Base-by-base conservation (phyloP, 1,140 invertebrate genomes). In the Papilio dardanus region DNA sequence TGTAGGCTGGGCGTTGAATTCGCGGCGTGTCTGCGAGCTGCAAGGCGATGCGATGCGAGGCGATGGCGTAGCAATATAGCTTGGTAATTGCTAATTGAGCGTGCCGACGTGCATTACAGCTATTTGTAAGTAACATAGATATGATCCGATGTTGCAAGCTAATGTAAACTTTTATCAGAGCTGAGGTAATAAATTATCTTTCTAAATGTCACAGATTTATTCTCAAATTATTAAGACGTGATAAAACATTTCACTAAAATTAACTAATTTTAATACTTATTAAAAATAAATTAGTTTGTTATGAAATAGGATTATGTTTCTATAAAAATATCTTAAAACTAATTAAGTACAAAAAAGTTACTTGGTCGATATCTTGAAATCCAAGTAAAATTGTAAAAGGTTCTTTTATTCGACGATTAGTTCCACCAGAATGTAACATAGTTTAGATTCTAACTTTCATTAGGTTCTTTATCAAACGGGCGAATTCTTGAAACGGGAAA, bases 381-480 rank as follows among this genome's bases (percentile, higher is more conserved):
- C 50, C 8, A 24, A 21, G 19, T 54, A 54, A 54, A 24, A 46
- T 46, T 46, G 50, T 54, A 12, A 21, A 21, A 21, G 50, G 50
- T 54, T 54, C 21, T 54, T 54, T 54, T 12, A 54, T 24, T 12
- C 50, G 8, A 54, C 50, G 21, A 54, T 21, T 21, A 54, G 50
- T 54, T 54, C 21, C 50, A 54, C 19, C 50, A 54, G 21, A 24
- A 24, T 54, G 10, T 24, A 40, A 28, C 37, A 71, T 71, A 28
- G 69, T 35, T 30, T 12, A 21, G 19, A 71, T 71, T 71, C 69
- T 71, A 71, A 28, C 40, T 50, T 71, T 12, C 40, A 50, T 69
- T 69, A 50, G 37, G 69, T 71, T 71, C 69, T 71, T 71, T 50
- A 71, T 71, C 69, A 71, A 24, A 24, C 40, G 24, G 14, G 12